Evolutionary conservation across 2,113 vertebrate genomes (phyloP), one percentile per base, ranked within the genome.

Genomic region (Hydrochoerus hydrochaeris): DNA sequence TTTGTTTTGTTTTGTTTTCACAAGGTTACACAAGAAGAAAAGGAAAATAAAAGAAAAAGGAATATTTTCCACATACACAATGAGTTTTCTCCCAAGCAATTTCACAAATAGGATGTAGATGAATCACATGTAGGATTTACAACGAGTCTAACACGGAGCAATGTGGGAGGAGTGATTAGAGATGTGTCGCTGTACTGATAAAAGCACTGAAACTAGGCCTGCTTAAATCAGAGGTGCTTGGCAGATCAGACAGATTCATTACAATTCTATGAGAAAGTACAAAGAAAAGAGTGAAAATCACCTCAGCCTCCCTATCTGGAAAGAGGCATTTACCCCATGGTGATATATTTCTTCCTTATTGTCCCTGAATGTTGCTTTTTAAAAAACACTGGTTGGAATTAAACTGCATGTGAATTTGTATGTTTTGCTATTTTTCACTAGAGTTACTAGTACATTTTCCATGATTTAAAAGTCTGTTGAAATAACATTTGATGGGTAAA

Each of bases 61-160:
- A 49, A 91, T 96, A 91, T 96, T 97, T 94, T 92, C 69, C 85
- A 92, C 32, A 88, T 12, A 65, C 52, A 67, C 19, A 77, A 38
- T 81, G 84, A 90, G 67, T 97, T 95, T 71, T 94, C 91, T 62
- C 82, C 67, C 81, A 95, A 94, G 92, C n/a, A 85, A 46, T 96
- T 97, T 95, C 94, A 96, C 83, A 92, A 84, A 94, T 91, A 85
- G 0, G 46, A 78, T 60, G 57, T 46, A n/a, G 75, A 95, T 98
- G 88, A 97, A 94, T 97, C 92, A 95, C 52, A 96, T 62, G 78
- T 90, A 96, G 81, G 73, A 95, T 97, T 97, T 97, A 96, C 20
- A 85, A 96, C 69, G 73, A 92, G 94, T 94, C 77, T 83, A 81
- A 94, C 46, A 77, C 65, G 80, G 24, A 90, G 88, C 88, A 88